phyloP scores from a whole-genome alignment of 37 sponge, comb jelly and placozoan genomes.

The Chondrosia reniformis region DNA sequence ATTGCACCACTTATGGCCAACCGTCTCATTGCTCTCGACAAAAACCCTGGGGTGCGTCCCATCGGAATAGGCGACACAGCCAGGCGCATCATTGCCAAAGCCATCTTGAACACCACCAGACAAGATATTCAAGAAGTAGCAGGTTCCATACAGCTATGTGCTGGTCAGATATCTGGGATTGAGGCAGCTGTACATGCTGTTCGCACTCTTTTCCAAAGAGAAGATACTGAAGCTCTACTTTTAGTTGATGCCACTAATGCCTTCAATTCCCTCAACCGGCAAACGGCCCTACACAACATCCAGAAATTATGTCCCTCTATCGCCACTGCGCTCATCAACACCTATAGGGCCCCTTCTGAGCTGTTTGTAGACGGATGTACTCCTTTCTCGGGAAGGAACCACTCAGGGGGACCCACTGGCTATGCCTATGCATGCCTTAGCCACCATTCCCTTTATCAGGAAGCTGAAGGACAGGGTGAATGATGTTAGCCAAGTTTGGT shows the following conservation, averaged over 20 bases:
- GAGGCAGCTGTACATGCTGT: slow-evolving; percentile 16
- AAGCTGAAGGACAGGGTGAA: slow-evolving; percentile 10
- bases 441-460: not conserved
- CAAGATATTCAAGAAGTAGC: not conserved
- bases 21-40: slow-evolving; percentile 11
- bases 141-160: slow-evolving; percentile 4
- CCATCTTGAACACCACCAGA: not conserved
- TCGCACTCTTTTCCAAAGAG: not conserved
- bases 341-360: not conserved
- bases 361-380: slow-evolving; percentile 2
- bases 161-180: not conserved
- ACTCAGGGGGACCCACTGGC: slow-evolving; percentile 11
- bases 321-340: not conserved
- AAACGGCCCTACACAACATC: slow-evolving; percentile 10
- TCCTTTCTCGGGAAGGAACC: slow-evolving; percentile 10
- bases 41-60: slow-evolving; percentile 17
- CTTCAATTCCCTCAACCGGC: slow-evolving; percentile 4
- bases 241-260: slow-evolving; percentile 10
- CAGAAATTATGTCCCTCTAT: slow-evolving; percentile 1
- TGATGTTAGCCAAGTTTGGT: slow-evolving; percentile 4
- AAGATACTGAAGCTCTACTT: slow-evolving; percentile 5
- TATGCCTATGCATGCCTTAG: not conserved
- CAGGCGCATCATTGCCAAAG: not conserved
- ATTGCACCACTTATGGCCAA: not conserved
- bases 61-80: slow-evolving; percentile 4